These are phyloP conservation scores for Cettia cetti DNA, from an alignment of 2,113 vertebrate species.

Conservation along the genomic window DNA sequence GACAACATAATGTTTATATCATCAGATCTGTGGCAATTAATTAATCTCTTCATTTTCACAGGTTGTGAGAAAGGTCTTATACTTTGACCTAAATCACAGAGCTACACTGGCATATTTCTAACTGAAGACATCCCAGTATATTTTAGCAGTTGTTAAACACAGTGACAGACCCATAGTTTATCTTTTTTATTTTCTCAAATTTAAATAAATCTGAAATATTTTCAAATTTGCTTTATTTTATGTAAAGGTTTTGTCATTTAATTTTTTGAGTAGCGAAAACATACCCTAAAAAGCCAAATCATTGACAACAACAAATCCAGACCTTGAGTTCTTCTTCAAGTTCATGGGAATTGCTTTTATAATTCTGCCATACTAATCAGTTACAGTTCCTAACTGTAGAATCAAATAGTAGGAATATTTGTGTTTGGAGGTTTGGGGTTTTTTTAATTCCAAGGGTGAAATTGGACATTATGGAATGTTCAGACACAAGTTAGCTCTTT, in stretches of 20 bases:
- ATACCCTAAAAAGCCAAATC: not conserved
- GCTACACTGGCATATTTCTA: not conserved
- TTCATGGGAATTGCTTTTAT: not conserved
- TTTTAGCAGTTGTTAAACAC: not conserved
- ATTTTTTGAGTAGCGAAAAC: not conserved
- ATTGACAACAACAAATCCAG: not conserved
- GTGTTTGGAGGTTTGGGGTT: fast-evolving
- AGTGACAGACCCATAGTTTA: not conserved
- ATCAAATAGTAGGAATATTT: not conserved
- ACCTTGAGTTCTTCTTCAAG: not conserved
- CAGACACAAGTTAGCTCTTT: not conserved
- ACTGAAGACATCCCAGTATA: not conserved
- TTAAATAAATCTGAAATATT: not conserved
- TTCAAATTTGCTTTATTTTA: not conserved
- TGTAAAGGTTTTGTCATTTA: not conserved
- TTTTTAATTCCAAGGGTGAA: not conserved
- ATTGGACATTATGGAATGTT: not conserved
- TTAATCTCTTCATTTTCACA: not conserved
- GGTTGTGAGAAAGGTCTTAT: not conserved
- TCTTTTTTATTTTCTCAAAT: not conserved
- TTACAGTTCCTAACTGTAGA: not conserved
- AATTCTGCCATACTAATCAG: not conserved
- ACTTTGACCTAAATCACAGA: not conserved
- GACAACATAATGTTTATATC: not conserved
- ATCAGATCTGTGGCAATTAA: not conserved